These are phyloP conservation scores for Halcyon badia DNA, from an alignment of 2,797 vertebrate genomes.

Conservation along the genomic window DNA sequence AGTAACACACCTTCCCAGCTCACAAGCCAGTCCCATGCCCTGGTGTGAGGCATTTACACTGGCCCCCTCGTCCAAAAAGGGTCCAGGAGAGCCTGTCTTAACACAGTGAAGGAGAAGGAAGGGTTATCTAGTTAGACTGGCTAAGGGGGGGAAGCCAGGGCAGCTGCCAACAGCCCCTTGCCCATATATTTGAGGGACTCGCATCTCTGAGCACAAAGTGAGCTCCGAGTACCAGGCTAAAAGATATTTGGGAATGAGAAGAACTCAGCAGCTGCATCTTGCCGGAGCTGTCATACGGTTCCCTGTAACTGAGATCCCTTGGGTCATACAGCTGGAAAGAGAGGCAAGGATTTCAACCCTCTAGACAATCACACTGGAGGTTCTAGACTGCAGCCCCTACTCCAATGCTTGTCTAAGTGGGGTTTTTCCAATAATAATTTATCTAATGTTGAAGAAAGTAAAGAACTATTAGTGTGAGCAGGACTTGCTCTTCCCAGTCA, in stretches of 20 bases:
- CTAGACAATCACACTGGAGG: not conserved
- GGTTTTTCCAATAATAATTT: not conserved
- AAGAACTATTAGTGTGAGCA: not conserved
- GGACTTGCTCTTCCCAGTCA: not conserved
- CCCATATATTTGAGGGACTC: not conserved
- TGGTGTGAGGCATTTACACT: not conserved
- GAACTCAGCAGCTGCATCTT: not conserved
- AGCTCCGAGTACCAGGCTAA: not conserved
- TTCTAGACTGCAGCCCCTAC: not conserved
- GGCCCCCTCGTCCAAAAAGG: not conserved
- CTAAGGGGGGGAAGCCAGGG: not conserved
- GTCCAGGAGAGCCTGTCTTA: accelerated
- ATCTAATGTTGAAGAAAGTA: not conserved
- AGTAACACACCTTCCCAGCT: not conserved
- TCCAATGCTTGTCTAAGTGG: not conserved
- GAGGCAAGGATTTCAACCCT: not conserved
- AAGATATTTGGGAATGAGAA: not conserved
- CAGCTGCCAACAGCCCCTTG: not conserved
- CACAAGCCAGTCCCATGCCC: not conserved
- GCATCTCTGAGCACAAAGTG: accelerated
- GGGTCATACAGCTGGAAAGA: not conserved
- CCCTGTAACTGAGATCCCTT: not conserved
- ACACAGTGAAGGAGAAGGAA: not conserved
- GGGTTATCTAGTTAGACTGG: not conserved
- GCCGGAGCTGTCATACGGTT: not conserved